phyloP scores from a whole-genome alignment of 2,888 invertebrate species.

The Nomada hirtipes region DNA sequence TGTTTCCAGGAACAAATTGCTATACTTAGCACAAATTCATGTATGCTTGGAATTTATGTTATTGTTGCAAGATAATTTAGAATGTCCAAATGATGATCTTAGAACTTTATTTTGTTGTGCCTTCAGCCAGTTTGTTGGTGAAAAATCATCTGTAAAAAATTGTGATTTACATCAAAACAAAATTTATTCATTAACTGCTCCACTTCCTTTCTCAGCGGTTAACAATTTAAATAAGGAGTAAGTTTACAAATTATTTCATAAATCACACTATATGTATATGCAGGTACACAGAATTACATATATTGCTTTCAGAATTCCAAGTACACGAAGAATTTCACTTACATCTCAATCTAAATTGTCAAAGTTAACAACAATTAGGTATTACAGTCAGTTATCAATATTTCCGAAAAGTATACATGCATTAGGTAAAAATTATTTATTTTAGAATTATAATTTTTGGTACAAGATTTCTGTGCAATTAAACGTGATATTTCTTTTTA shows the following conservation, averaged over 20 bases:
- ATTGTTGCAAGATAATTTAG: slow-evolving; percentile 74
- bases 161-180: slow-evolving; percentile 60
- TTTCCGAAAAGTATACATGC: slow-evolving; percentile 72
- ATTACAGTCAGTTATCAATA: slow-evolving; percentile 74
- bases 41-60: slow-evolving; percentile 77
- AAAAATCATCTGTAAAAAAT: slow-evolving; percentile 68
- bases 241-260: slow-evolving; percentile 29
- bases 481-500: slow-evolving; percentile 24
- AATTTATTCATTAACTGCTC: slow-evolving; percentile 68
- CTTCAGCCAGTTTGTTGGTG: slow-evolving; percentile 69
- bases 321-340: slow-evolving; percentile 65
- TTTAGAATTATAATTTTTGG: not conserved
- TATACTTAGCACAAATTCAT: slow-evolving; percentile 75
- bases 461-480: not conserved
- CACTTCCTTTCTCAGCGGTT: slow-evolving; percentile 61
- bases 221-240: slow-evolving; percentile 69
- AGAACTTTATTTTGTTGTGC: slow-evolving; percentile 70
- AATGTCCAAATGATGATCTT: slow-evolving; percentile 70
- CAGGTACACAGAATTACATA: not conserved
- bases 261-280: not conserved
- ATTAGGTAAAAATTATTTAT: slow-evolving; percentile 49
- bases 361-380: slow-evolving; percentile 65
- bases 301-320: slow-evolving; percentile 49
- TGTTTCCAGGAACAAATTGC: slow-evolving; percentile 71
- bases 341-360: slow-evolving; percentile 62